Evolutionary conservation across 2,113 vertebrate genomes (phyloP), one percentile per base, ranked within the genome.

Genomic region (Lophius piscatorius): DNA sequence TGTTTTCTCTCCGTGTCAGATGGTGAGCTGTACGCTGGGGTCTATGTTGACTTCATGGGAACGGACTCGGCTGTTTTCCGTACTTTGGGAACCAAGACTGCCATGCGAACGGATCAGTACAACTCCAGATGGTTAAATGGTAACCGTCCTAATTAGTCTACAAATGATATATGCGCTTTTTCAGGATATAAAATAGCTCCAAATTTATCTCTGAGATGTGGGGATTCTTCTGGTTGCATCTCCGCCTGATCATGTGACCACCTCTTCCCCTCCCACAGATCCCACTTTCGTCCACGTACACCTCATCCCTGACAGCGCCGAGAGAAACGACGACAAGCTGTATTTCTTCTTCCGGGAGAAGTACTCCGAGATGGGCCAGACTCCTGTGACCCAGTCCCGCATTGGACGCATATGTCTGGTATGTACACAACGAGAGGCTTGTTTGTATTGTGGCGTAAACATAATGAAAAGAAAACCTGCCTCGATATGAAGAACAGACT

Each of bases 271-370:
- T n/a, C 45, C 29, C 86, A 17, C 87, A 99, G 97, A 99, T 52
- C 97, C 97, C 2, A 93, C 94, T 0, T 99, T 99, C 2, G 90
- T 99, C 69, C 94, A 93, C 0, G 93, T 94, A 0, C 94, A 97
- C 83, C 95, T 98, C 67, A 98, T 99, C 75, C 97, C 97, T 0
- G 97, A 99, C 91, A 99, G 96, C 2, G 94, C 94, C 0, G 97
- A 99, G 85, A 94, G 92, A 70, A 99, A 98, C 0, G 97, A 98
- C 0, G 95, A 99, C 91, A 99, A 99, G 68, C 94, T 99, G 21
- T 99, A 99, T 82, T 99, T 99, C 84, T 99, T 98, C 92, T 99
- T 99, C 82, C 94, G 97, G 0, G 97, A 98, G 89, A 97, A 96
- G 83, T 97, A 96, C 0, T 91, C 94, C 0, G 96, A 97, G 82